phyloP scores from a whole-genome alignment of 2,113 vertebrate genomes.

The Lepisosteus oculatus region DNA sequence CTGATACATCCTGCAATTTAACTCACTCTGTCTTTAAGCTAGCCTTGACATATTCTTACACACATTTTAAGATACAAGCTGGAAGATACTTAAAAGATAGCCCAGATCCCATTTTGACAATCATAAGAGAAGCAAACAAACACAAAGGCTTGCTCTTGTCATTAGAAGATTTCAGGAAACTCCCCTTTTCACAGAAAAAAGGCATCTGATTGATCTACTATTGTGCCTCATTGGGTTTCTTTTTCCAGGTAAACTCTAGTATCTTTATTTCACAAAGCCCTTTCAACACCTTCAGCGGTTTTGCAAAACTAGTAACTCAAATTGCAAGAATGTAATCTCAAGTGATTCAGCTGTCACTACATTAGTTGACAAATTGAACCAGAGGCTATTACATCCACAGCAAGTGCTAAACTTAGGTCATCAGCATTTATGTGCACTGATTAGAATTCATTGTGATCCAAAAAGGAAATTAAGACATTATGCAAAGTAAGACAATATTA shows the following conservation, averaged over 20 bases:
- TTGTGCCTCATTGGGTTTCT: not conserved
- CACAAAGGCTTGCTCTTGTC: too few species aligned
- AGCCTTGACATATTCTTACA: too few species aligned
- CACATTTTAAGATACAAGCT: too few species aligned
- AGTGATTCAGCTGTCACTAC: not conserved
- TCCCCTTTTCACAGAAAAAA: too few species aligned
- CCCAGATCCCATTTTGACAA: too few species aligned
- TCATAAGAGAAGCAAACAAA: too few species aligned
- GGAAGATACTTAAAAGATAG: too few species aligned
- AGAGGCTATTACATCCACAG: not conserved
- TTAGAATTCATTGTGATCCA: not conserved
- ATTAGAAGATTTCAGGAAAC: too few species aligned
- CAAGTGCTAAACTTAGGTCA: not conserved
- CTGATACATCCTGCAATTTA: too few species aligned
- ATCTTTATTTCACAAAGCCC: not conserved
- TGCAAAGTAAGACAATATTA: too few species aligned
- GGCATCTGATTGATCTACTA: too few species aligned
- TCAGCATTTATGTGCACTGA: not conserved
- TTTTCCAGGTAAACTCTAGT: not conserved
- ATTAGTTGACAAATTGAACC: not conserved
- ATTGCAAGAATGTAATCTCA: not conserved
- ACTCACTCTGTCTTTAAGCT: too few species aligned
- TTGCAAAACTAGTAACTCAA: not conserved
- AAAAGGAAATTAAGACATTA: not conserved
- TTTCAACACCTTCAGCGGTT: not conserved